A percentile compares a stretch with the other conserved stretches of the same genome.
Conservation (phyloP, 2,888 invertebrate species). For the Eristalis arbustorum region DNA sequence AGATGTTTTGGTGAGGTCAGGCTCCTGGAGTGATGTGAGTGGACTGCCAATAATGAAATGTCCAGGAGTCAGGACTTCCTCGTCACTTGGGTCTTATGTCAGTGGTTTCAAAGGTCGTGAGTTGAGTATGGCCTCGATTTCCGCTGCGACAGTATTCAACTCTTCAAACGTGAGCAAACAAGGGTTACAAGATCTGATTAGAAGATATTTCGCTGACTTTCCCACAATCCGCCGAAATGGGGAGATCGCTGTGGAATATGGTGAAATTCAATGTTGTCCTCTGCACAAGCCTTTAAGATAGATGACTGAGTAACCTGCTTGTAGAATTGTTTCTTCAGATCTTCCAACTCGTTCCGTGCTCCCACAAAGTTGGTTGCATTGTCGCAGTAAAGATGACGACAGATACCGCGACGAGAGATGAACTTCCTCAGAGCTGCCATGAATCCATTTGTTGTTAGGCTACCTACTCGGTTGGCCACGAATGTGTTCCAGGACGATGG, state of each 20-base stretch:
- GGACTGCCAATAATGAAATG: constrained; percentile 26
- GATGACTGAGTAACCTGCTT: constrained; percentile 1
- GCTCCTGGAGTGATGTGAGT: background rate
- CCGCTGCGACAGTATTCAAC: constrained; percentile 19
- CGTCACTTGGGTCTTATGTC: constrained; percentile 27
- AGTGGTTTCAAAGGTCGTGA: constrained; percentile 21
- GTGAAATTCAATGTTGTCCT: constrained; percentile 15
- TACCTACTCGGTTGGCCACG: constrained; percentile 59
- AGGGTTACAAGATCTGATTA: background rate
- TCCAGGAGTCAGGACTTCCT: constrained; percentile 25
- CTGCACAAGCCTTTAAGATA: constrained; percentile 9
- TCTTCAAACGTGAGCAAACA: constrained; percentile 26
- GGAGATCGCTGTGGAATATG: constrained; percentile 16
- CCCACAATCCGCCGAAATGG: constrained; percentile 5
- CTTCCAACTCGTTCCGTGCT: constrained; percentile 4
- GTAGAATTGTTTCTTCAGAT: constrained; percentile 23
- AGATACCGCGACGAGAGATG: constrained; percentile 21
- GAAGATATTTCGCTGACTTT: background rate
- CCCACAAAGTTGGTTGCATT: background rate
- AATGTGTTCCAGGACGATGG: constrained; percentile 60
- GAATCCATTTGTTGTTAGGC: constrained; percentile 53
- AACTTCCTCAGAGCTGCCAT: constrained; percentile 37
- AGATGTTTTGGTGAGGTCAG: background rate
- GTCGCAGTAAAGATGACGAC: constrained; percentile 22
- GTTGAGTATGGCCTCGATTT: constrained; percentile 33